phyloP scores from a whole-genome alignment of 64 coral and sea anemone species.

The Pachyseris speciosa region DNA sequence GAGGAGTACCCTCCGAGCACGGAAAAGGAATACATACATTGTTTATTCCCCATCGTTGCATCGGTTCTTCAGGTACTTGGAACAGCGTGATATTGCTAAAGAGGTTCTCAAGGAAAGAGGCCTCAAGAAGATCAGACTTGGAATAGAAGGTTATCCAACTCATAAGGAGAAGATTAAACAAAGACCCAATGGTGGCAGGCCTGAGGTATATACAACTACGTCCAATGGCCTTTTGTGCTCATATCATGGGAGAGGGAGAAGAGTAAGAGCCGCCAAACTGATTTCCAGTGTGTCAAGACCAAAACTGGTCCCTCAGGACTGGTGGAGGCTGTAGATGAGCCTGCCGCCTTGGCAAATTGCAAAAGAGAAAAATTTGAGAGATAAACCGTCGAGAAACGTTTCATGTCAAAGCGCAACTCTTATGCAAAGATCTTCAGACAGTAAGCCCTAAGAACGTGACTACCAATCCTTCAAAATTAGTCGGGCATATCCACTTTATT shows the following conservation, averaged over 20 bases:
- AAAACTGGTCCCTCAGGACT: constrained; percentile 88
- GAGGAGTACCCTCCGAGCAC: constrained; percentile 95
- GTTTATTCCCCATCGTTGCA: constrained; percentile 88
- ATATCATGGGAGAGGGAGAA: constrained; percentile 99
- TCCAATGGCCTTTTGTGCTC: constrained; percentile 94
- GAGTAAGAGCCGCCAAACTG: constrained; percentile 97
- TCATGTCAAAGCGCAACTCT: no score
- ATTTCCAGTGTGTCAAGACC: constrained; percentile 99
- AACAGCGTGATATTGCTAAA: constrained; percentile 98
- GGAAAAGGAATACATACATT: constrained; percentile 95
- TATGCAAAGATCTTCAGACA: no score
- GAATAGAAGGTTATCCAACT: constrained; percentile 99
- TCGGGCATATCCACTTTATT: no score
- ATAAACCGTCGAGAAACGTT: no score
- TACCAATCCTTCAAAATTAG: no score
- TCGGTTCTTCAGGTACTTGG: constrained; percentile 99
- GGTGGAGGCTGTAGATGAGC: constrained; percentile 96
- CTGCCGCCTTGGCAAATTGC: constrained; percentile 92
- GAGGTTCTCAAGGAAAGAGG: constrained; percentile 98
- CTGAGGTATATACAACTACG: constrained; percentile 99
- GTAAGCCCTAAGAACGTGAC: no score
- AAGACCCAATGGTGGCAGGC: constrained; percentile 87
- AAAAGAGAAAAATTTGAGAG: no score
- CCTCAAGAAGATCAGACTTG: constrained; percentile 96
- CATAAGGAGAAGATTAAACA: constrained; percentile 96